Percentiles rank a stretch among this genome's conserved stretches.
Conservation (phyloP, 2,888 invertebrate genomes). For the Teinopalpus imperialis region DNA sequence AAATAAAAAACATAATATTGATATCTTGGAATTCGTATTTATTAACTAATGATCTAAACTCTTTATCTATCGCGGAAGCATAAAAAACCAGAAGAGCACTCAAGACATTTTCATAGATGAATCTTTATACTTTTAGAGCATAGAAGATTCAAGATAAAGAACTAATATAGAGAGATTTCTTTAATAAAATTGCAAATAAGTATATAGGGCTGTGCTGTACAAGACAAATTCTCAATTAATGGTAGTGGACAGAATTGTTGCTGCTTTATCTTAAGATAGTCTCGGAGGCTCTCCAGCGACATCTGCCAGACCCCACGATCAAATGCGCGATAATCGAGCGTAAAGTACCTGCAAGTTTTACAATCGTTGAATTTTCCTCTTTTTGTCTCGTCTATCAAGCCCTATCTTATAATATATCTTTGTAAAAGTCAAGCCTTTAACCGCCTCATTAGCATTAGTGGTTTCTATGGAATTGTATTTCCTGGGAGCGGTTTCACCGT, state of each 20-base stretch:
- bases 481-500: background rate
- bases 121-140: no score
- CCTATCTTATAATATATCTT: conserved; percentile 29
- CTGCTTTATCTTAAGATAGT: conserved; percentile 47
- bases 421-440: conserved; percentile 23
- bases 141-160: no score
- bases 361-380: conserved; percentile 31
- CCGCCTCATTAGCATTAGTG: conserved; percentile 23
- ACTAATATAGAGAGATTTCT: background rate
- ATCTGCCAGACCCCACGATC: conserved; percentile 51
- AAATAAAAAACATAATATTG: no score
- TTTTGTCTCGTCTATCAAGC: conserved; percentile 27
- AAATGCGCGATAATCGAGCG: conserved; percentile 43
- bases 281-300: conserved; percentile 54
- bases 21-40: no score
- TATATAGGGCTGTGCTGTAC: conserved; percentile 18
- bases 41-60: background rate
- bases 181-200: conserved; percentile 14
- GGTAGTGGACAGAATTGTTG: conserved; percentile 37
- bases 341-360: conserved; percentile 32
- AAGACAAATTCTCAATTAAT: conserved; percentile 51
- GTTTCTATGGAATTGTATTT: conserved; percentile 17
- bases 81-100: background rate
- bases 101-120: background rate
- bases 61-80: background rate